Base-by-base conservation (phyloP, 35 echinoderm and acorn worm genomes). In the Ophiothrix spiculata region DNA sequence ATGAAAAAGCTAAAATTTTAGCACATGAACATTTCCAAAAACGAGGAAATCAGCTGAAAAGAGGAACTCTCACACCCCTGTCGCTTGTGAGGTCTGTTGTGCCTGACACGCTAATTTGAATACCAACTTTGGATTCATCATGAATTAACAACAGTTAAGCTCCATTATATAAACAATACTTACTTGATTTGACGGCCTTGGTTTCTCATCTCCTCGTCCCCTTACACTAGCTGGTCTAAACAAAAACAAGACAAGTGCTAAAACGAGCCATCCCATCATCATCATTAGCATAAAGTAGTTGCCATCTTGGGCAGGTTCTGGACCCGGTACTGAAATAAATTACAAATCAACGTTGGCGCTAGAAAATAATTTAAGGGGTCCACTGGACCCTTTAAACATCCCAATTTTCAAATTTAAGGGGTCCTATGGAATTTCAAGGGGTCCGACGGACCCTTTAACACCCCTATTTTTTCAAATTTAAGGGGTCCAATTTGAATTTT, bases 241-340 rank as follows among this genome's bases (percentile, higher is more conserved):
- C 0, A 97, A 85, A 46, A 93, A 97, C 8, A 97, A 86, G 39
- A 93, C 87, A 23, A 97, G 75, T 35, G 91, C 95, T 79, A 97
- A 80, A 37, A 97, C 95, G 54, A 97, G 39, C 95, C 95, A 97
- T 34, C 91, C 95, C 56, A 97, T 90, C 88, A 97, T 90, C 29
- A 97, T 85, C 80, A 97, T 84, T 84, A 97, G 84, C 84, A 93
- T 90, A 32, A 49, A 87, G 76, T 97, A 97, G 75, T 85, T 84
- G 10, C 91, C 91, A 93, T 90, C 88, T 49, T 78, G 37, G 1
- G 80, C 77, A 28, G 87, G 84, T 31, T 75, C 19, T 64, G 78
- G 79, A 45, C 91, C 95, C 46, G 95, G 88, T 60, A 92, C 91
- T 97, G 60, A 15, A 69, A 69, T 8, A 54, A 8, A 54, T n/a